phyloP scores from a whole-genome alignment of 2,888 invertebrate genomes.

The Hyles lineata region DNA sequence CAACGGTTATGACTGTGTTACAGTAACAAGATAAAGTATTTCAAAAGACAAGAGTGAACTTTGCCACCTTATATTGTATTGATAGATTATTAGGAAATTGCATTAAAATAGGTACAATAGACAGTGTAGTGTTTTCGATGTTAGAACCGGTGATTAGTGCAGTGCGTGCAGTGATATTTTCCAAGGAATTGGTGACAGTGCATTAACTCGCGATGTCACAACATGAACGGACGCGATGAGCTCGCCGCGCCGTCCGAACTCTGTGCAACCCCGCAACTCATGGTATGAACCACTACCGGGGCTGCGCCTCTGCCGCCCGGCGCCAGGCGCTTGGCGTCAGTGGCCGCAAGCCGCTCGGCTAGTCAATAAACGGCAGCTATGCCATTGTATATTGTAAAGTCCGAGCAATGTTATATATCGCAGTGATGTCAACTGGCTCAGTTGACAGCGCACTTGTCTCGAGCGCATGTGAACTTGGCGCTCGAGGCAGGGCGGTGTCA shows the following conservation, averaged over 20 bases:
- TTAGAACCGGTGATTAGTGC: constrained; percentile 36
- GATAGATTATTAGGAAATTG: neutral
- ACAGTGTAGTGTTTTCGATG: constrained; percentile 10
- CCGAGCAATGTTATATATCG: too few species aligned
- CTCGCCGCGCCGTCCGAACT: constrained; percentile 58
- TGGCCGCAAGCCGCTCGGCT: too few species aligned
- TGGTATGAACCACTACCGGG: constrained; percentile 55
- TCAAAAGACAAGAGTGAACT: neutral
- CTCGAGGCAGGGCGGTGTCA: too few species aligned
- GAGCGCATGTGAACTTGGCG: too few species aligned
- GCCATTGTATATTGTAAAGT: too few species aligned
- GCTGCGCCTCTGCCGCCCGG: neutral
- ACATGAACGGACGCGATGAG: constrained; percentile 78
- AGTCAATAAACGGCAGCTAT: too few species aligned
- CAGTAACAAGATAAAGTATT: constrained; percentile 14
- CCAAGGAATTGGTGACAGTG: constrained; percentile 36
- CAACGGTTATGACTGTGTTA: constrained; percentile 27
- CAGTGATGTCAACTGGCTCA: too few species aligned
- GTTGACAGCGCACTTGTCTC: too few species aligned
- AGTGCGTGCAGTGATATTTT: constrained; percentile 41
- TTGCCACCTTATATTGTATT: neutral
- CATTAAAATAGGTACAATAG: constrained; percentile 10
- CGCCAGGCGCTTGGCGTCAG: too few species aligned
- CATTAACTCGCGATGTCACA: constrained; percentile 67
- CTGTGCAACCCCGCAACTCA: constrained; percentile 74